phyloP scores from a whole-genome alignment of 2,888 invertebrate species.

The Trichogramma evanescens region DNA sequence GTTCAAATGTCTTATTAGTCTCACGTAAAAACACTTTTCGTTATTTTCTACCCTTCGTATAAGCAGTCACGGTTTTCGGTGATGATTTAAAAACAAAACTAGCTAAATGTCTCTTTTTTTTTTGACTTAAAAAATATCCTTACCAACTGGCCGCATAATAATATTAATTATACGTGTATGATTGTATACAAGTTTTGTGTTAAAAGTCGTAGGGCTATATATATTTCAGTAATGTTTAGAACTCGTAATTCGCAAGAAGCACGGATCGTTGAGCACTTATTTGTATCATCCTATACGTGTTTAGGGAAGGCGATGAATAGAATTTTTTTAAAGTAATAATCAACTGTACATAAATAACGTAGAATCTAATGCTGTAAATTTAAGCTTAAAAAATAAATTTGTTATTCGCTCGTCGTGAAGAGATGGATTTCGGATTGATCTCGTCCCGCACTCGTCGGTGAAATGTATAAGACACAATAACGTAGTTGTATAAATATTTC shows the following conservation, averaged over 20 bases:
- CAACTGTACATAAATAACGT: slow-evolving; percentile 22
- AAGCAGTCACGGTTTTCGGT: slow-evolving; percentile 14
- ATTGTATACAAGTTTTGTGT: slow-evolving; percentile 7
- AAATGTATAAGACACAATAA: slow-evolving; percentile 7
- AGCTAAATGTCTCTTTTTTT: slow-evolving; percentile 2
- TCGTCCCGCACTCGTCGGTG: slow-evolving; percentile 13
- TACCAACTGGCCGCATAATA: slow-evolving; percentile 19
- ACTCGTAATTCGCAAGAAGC: slow-evolving; percentile 15
- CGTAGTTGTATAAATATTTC: neutral
- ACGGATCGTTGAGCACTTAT: slow-evolving; percentile 17
- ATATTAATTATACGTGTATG: slow-evolving; percentile 2
- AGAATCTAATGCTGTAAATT: slow-evolving; percentile 23
- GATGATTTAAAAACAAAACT: slow-evolving; percentile 8
- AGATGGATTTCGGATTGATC: slow-evolving; percentile 18
- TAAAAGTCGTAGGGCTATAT: slow-evolving; percentile 4
- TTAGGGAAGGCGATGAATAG: slow-evolving; percentile 15
- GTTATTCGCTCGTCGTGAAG: slow-evolving; percentile 16
- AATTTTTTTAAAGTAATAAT: slow-evolving; percentile 20
- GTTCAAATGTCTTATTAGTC: too few relatives aligned
- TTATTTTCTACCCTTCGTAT: neutral
- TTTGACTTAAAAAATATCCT: slow-evolving; percentile 12
- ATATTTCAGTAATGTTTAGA: slow-evolving; percentile 12
- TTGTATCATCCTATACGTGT: slow-evolving; percentile 18
- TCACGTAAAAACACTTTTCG: too few relatives aligned
- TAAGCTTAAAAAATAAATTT: slow-evolving; percentile 20